Percentiles rank a stretch among this genome's conserved stretches.
phyloP scores from a whole-genome alignment of 1,140 invertebrate species.

The Pogonomyrmex californicus region DNA sequence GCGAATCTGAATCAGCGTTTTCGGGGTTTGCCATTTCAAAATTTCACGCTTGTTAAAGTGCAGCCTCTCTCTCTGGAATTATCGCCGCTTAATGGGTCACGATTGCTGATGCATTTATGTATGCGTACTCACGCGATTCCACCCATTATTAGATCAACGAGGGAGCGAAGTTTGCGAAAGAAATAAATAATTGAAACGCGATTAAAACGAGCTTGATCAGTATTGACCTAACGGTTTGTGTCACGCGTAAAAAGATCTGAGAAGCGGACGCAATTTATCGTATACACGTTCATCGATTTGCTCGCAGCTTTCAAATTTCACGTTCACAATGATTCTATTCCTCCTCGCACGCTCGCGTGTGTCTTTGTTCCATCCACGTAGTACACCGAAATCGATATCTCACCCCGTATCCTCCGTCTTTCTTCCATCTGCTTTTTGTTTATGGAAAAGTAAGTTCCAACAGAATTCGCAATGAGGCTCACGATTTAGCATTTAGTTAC shows the following conservation, averaged over 20 bases:
- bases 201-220: slow-evolving; percentile 29
- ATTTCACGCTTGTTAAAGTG: slow-evolving; percentile 69
- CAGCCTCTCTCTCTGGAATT: slow-evolving; percentile 23
- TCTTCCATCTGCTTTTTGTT: slow-evolving; percentile 19
- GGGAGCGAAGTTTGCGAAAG: not conserved
- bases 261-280: not conserved
- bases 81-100: slow-evolving; percentile 22
- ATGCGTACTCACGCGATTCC: not conserved
- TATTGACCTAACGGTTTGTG: slow-evolving; percentile 11
- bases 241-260: slow-evolving; percentile 17
- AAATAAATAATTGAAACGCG: slow-evolving; percentile 40
- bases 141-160: not conserved
- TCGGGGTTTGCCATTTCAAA: slow-evolving; percentile 41
- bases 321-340: not conserved
- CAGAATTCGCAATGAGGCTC: slow-evolving; percentile 68
- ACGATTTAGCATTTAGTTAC: slow-evolving; percentile 68
- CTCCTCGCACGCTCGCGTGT: not conserved
- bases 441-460: slow-evolving; percentile 25
- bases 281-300: slow-evolving; percentile 14
- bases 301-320: slow-evolving; percentile 34
- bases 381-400: slow-evolving; percentile 52
- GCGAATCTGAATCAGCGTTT: slow-evolving; percentile 50
- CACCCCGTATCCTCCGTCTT: slow-evolving; percentile 2
- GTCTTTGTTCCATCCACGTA: not conserved
- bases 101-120: slow-evolving; percentile 48